A percentile compares a stretch with the other conserved stretches of the same genome.
phyloP scores from a whole-genome alignment of 2,113 vertebrate genomes.

The Cyprinodon variegatus region DNA sequence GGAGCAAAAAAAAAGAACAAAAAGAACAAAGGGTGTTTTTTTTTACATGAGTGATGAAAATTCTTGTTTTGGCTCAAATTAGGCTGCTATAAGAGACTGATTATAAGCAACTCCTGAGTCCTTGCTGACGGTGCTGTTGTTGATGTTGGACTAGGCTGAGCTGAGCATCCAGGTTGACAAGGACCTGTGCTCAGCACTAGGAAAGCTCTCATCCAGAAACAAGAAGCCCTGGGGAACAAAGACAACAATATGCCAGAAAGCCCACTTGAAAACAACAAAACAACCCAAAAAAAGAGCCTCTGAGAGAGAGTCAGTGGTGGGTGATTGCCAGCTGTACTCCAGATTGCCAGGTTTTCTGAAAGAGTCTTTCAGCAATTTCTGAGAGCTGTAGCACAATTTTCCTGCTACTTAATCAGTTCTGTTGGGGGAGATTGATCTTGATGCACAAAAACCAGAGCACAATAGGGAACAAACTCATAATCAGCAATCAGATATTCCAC shows the following conservation, averaged over 20 bases:
- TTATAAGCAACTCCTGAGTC: conserved; percentile 64
- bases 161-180: conserved; percentile 74
- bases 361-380: conserved; percentile 71
- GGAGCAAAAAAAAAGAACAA: conserved; percentile 48
- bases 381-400: conserved; percentile 75
- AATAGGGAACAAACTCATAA: conserved; percentile 80
- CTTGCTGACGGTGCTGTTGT: conserved; percentile 73
- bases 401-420: conserved; percentile 80
- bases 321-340: conserved; percentile 81
- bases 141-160: conserved; percentile 63
- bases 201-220: conserved; percentile 83
- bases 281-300: conserved; percentile 60
- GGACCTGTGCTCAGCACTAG: conserved; percentile 81
- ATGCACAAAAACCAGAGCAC: conserved; percentile 75
- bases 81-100: conserved; percentile 58
- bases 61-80: conserved; percentile 50
- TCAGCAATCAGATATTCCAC: conserved; percentile 82
- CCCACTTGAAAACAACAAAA: conserved; percentile 80
- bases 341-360: conserved; percentile 71
- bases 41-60: conserved; percentile 41
- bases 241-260: conserved; percentile 74
- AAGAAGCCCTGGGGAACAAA: conserved; percentile 80
- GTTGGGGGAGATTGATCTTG: conserved; percentile 72
- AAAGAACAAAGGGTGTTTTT: conserved; percentile 23
- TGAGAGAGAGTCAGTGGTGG: conserved; percentile 68